These are phyloP conservation scores for Cephalotes varians DNA, from an alignment of 2,888 invertebrate genomes.

Conservation along the genomic window DNA sequence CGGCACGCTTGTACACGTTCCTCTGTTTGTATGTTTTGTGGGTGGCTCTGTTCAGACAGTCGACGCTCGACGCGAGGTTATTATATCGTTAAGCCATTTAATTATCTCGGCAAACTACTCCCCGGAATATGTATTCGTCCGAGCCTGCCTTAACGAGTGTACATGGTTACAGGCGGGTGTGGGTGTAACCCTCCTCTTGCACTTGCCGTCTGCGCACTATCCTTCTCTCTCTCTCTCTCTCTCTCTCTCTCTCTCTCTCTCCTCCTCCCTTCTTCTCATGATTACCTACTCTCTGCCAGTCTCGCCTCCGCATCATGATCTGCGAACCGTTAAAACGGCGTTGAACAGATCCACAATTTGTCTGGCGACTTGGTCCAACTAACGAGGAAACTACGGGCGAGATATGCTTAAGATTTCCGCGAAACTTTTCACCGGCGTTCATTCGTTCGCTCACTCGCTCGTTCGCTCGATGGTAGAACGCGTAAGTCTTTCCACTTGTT, in stretches of 20 bases:
- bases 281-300: constrained; percentile 13
- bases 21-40: constrained; percentile 70
- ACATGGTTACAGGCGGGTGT: constrained; percentile 67
- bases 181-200: constrained; percentile 52
- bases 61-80: constrained; percentile 81
- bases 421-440: constrained; percentile 62
- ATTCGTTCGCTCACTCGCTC: constrained; percentile 20
- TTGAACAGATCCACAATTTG: constrained; percentile 79
- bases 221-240: constrained; percentile 42
- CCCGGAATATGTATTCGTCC: constrained; percentile 83
- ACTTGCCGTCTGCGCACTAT: constrained; percentile 50
- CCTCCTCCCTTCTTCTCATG: constrained; percentile 53
- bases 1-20: constrained; percentile 37
- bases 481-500: constrained; percentile 70
- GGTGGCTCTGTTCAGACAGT: constrained; percentile 74
- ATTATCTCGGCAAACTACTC: constrained; percentile 85
- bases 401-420: constrained; percentile 63
- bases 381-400: constrained; percentile 69
- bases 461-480: constrained; percentile 40
- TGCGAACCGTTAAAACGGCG: constrained; percentile 77
- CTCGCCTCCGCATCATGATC: constrained; percentile 58
- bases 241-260: constrained; percentile 37
- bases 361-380: constrained; percentile 73
- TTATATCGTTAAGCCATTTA: constrained; percentile 86
- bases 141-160: constrained; percentile 78